Evolutionary conservation across 2,888 invertebrate species (phyloP).

Genomic region (Cephus spinipes): DNA sequence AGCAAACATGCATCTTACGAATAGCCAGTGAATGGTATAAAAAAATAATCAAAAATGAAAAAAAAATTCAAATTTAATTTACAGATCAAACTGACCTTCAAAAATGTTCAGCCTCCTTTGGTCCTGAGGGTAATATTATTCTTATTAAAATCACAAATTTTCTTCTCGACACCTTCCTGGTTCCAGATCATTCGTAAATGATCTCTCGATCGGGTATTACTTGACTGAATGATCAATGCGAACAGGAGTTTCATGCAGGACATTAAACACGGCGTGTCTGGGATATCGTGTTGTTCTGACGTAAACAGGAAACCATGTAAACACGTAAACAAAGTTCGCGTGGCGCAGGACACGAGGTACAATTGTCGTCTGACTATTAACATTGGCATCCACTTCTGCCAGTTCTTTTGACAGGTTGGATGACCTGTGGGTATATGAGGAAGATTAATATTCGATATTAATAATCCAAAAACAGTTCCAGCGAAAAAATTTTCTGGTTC

Average conservation of each 20-base stretch:
- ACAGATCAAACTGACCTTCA: neutral
- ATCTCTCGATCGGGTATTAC: neutral
- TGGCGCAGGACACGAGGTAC: neutral
- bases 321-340: neutral
- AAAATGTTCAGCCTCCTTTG: neutral
- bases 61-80: neutral
- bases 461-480: neutral
- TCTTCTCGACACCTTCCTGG: too few species aligned
- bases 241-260: neutral
- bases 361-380: neutral
- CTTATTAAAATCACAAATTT: neutral
- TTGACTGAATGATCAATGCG: neutral
- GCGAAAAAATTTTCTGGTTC: neutral
- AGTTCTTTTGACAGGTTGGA: neutral
- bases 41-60: neutral
- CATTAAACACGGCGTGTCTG: neutral
- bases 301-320: neutral
- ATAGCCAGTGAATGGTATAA: neutral
- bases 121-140: neutral
- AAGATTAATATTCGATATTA: neutral
- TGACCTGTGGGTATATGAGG: neutral
- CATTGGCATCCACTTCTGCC: neutral
- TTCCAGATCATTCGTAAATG: neutral
- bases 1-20: neutral
- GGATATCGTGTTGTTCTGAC: neutral